Base-by-base conservation (phyloP, 2,797 vertebrate species). In the Peromyscus aztecus region DNA sequence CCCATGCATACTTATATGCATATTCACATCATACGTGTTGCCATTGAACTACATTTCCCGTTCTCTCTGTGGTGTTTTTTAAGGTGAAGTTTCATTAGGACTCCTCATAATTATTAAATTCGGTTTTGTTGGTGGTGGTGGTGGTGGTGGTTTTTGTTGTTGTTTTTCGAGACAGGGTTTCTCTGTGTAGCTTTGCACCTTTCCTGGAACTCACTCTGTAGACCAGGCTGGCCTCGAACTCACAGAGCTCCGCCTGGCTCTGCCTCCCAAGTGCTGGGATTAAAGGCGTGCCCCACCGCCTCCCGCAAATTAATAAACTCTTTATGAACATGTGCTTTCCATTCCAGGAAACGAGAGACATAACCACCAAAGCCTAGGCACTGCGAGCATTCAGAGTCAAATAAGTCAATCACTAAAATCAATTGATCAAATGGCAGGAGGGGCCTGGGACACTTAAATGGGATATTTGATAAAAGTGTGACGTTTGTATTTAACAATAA, bases 391-490 rank as follows among this genome's bases (percentile, higher is more conserved):
- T 88, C 46, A 89, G 59, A 94, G 11, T 71, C 49, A 86, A 63
- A 69, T 52, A 61, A 89, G 82, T 85, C 55, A 94, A 55, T 86
- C 65, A 82, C 81, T 67, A 96, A 92, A 96, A 93, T 57, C 75
- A 61, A 61, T 71, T 89, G 71, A 84, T 52, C 11, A 90, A 88
- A 55, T 29, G 23, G 14, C 6, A 0, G 17, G 61, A 59, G 27
- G 29, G 40, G 89, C 71, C 0, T 91, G 71, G 77, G 19, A 91
- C 93, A 90, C 52, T 81, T 84, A 91, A 91, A 88, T 49, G 91
- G 24, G n/a, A 52, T 90, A 71, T 84, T 16, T 94, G 29, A 67
- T 77, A 46, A 63, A 71, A 27, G 37, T 63, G 1, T 55, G 8
- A 57, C 0, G 2, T n/a, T 46, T 37, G 81, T 77, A 88, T 59